A percentile compares a stretch with the other conserved stretches of the same genome.
phyloP scores from a whole-genome alignment of 2,113 vertebrate species.

The Phodopus roborovskii region DNA sequence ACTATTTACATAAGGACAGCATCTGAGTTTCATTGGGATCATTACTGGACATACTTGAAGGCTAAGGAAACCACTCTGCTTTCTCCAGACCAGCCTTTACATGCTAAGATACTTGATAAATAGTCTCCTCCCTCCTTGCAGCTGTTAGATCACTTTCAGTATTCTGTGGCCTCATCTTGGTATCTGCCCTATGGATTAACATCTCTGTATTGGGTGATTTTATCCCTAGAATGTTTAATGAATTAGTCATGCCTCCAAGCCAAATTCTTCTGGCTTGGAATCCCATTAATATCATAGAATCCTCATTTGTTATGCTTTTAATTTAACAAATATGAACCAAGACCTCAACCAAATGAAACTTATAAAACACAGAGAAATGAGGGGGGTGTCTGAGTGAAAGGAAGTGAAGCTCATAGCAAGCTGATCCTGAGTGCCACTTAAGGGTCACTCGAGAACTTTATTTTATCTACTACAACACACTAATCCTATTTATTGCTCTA shows the following conservation, averaged over 20 bases:
- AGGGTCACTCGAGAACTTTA: background rate
- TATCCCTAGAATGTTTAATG: background rate
- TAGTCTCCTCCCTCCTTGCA: background rate
- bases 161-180: background rate
- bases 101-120: background rate
- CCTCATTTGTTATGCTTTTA: background rate
- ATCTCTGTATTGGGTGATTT: background rate
- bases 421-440: background rate
- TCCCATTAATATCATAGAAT: background rate
- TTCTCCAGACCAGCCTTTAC: fast-evolving
- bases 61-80: background rate
- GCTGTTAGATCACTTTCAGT: background rate
- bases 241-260: background rate
- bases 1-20: background rate
- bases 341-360: background rate
- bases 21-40: background rate
- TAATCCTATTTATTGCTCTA: background rate
- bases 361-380: background rate
- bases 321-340: background rate
- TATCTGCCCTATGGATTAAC: background rate
- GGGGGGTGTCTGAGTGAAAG: background rate
- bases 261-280: background rate
- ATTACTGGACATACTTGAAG: background rate
- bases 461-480: background rate
- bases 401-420: background rate